These are phyloP conservation scores for Eurytoma californica DNA, from an alignment of 2,888 invertebrate genomes.

Conservation along the genomic window DNA sequence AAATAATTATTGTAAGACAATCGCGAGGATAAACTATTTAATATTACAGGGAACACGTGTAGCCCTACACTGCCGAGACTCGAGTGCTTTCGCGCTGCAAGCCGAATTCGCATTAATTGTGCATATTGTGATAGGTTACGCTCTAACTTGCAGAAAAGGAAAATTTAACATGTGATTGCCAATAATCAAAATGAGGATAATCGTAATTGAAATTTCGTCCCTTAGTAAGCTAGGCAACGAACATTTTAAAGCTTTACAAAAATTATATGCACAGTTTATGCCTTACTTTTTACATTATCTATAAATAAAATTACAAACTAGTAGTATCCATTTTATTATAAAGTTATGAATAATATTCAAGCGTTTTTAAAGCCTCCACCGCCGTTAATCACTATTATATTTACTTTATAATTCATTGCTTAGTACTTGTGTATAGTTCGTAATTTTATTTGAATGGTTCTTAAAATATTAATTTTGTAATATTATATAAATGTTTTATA, in stretches of 20 bases:
- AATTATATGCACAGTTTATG: slow-evolving; percentile 8
- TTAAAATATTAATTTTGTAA: no score
- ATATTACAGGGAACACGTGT: neutral
- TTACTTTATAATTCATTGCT: no score
- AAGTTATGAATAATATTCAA: neutral
- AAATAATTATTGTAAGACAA: no score
- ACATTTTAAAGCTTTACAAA: neutral
- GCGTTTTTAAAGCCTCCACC: no score
- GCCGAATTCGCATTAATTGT: neutral
- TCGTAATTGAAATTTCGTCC: no score
- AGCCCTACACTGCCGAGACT: slow-evolving; percentile 9
- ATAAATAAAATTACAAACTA: slow-evolving; percentile 15
- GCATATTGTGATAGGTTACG: neutral
- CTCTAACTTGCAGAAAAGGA: neutral
- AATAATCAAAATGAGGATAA: no score
- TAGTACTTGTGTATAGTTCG: no score
- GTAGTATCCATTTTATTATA: slow-evolving; percentile 7
- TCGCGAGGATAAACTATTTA: no score
- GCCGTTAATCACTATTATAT: no score
- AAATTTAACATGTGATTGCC: neutral
- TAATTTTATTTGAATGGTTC: no score
- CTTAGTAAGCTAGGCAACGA: neutral
- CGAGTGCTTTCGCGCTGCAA: slow-evolving; percentile 2
- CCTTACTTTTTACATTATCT: neutral
- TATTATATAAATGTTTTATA: neutral